These are phyloP conservation scores for Cairina moschata DNA, from an alignment of 2,113 vertebrate species.

Conservation along the genomic window DNA sequence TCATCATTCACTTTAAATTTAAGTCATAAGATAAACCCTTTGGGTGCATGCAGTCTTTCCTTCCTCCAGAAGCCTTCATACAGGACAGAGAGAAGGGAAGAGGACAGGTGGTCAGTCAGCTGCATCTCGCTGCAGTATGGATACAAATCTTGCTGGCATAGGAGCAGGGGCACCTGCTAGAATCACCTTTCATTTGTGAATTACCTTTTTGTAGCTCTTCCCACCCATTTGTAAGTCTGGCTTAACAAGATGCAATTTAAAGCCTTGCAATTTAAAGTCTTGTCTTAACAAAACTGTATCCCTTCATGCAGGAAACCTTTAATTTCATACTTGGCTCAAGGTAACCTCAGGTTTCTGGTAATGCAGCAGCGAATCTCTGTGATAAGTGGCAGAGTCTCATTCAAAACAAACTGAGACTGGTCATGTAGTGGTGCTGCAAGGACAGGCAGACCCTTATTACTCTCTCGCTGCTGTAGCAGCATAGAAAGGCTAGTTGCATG, in stretches of 20 bases:
- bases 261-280: background rate
- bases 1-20: background rate
- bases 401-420: background rate
- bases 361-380: background rate
- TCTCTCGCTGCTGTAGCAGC: background rate
- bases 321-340: background rate
- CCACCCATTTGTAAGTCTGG: background rate
- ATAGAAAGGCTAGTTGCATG: background rate
- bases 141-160: background rate
- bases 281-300: background rate
- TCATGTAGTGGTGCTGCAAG: background rate
- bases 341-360: background rate
- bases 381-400: background rate
- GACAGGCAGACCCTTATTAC: background rate
- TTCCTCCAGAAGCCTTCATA: background rate
- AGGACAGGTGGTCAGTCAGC: background rate
- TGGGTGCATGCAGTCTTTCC: background rate
- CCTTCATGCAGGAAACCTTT: background rate
- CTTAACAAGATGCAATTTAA: background rate
- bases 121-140: background rate
- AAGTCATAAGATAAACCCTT: background rate
- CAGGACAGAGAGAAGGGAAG: background rate
- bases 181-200: background rate
- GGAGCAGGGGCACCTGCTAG: background rate
- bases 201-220: background rate